phyloP scores from a whole-genome alignment of 2,113 vertebrate genomes.

The Upupa epops region DNA sequence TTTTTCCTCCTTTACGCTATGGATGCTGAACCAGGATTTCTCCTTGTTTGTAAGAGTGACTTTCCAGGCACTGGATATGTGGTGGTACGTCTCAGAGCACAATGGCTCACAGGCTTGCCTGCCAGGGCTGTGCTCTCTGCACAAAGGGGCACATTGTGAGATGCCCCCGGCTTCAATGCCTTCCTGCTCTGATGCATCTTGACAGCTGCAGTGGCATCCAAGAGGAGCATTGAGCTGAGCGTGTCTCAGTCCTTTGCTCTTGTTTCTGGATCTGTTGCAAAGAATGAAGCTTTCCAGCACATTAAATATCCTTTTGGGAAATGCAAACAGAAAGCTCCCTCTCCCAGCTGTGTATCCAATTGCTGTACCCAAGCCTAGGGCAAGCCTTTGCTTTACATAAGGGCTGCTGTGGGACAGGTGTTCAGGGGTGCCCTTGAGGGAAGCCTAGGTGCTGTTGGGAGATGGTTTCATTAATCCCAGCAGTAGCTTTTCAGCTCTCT shows the following conservation, averaged over 20 bases:
- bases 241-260: background rate
- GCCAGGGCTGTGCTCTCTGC: fast-evolving
- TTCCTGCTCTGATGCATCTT: constrained; percentile 19
- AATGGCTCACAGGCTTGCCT: background rate
- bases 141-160: fast-evolving
- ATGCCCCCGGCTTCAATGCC: background rate
- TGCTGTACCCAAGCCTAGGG: background rate
- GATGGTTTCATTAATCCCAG: background rate
- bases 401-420: background rate
- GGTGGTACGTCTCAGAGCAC: fast-evolving
- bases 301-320: background rate
- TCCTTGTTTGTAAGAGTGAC: background rate
- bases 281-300: background rate
- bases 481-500: background rate
- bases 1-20: background rate
- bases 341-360: background rate
- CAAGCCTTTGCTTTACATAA: fast-evolving
- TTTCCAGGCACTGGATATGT: background rate
- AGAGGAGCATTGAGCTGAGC: background rate
- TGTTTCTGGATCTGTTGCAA: background rate
- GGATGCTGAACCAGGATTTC: background rate
- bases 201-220: background rate
- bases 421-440: background rate
- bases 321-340: fast-evolving
- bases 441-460: background rate